Base-by-base conservation (phyloP, 2,797 vertebrate species). In the Epinephelus awoara region DNA sequence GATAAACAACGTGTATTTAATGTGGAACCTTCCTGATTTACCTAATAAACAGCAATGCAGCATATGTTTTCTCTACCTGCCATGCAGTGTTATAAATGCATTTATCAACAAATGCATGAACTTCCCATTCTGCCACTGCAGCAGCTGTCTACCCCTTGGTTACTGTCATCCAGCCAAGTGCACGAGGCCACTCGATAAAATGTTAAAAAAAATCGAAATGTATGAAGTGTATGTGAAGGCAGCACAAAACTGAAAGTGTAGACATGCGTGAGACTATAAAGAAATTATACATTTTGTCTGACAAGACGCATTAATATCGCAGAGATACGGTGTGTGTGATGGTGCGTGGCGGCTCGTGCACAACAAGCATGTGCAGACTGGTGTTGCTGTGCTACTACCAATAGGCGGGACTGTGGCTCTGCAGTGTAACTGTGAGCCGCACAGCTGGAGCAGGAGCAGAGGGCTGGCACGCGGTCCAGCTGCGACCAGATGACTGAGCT, bases 341-440 rank as follows among this genome's bases (percentile, higher is more conserved):
- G 66, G 56, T 12, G 81, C 64, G 57, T n/a, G 0, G 3, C 27
- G 1, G 62, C 72, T 17, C 44, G 64, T 6, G 3, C 73, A 10
- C 71, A 47, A 3, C 56, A 2, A 38, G 67, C 80, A 71, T 47
- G 68, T 50, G 78, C 72, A 2, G 46, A 8, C 38, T 8, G 71
- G 79, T 58, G 87, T 44, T 78, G 86, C 83, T 18, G 82, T 54
- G 70, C 57, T 72, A 3, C 83, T 17, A 49, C 89, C 91, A 72
- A 85, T 72, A 93, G 93, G 93, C 92, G 91, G 92, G 86, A 90
- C 90, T 91, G 88, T 84, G 77, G 77, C 81, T 91, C 91, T 70
- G 89, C 90, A 62, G 85, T 81, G 75, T 50, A 66, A 47, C 12
- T 27, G 79, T 3, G 69, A 29, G 70, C 47, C 3, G 67, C 88